Percentiles rank a stretch among this genome's conserved stretches.
Evolutionary conservation across 2,888 invertebrate genomes (phyloP).

Genomic region (Drosophila kanekoi): DNA sequence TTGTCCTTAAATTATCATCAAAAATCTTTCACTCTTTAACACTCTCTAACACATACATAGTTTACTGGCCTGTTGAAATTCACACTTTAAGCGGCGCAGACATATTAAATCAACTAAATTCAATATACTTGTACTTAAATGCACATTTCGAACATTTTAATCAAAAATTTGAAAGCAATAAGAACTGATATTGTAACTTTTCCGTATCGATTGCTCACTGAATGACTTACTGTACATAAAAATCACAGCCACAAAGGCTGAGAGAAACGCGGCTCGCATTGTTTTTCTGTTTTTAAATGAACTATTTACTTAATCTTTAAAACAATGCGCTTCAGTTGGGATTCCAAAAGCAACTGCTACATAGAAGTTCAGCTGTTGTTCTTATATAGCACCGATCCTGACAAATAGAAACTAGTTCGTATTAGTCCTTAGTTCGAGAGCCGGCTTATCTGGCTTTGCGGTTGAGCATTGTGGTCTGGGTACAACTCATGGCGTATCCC

Average conservation of each 20-base stretch:
- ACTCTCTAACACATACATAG: too few relatives aligned
- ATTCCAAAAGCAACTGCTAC: conserved; percentile 4
- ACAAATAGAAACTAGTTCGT: background rate
- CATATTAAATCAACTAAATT: too few relatives aligned
- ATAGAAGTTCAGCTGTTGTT: background rate
- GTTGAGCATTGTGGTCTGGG: background rate
- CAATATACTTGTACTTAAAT: too few relatives aligned
- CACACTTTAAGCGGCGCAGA: too few relatives aligned
- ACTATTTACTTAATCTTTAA: background rate
- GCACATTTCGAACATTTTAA: too few relatives aligned
- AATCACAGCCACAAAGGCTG: conserved; percentile 7
- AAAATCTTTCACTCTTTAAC: too few relatives aligned
- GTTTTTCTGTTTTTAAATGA: background rate
- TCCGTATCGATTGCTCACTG: background rate
- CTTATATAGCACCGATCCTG: conserved; percentile 6
- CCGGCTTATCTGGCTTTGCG: background rate
- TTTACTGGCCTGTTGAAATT: too few relatives aligned
- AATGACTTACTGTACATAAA: conserved; percentile 4
- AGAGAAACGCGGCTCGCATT: background rate
- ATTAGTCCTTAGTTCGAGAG: background rate
- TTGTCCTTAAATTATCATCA: too few relatives aligned
- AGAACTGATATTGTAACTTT: too few relatives aligned
- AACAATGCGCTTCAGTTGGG: conserved; percentile 1
- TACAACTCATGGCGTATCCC: background rate
- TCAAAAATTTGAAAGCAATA: too few relatives aligned